phyloP scores from a whole-genome alignment of 2,888 invertebrate species.

The Drosophila suboccidentalis region DNA sequence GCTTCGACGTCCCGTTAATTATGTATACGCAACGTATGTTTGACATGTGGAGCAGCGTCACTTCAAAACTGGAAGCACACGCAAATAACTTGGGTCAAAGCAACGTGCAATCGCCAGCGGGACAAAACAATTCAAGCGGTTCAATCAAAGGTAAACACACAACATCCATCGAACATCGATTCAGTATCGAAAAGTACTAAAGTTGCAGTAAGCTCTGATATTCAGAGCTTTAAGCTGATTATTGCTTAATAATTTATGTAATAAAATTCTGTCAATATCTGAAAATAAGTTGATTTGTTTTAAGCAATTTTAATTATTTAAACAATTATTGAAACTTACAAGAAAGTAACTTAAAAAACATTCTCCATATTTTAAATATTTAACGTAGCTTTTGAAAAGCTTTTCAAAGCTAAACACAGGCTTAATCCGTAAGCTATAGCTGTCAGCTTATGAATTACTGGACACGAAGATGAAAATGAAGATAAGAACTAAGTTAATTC shows the following conservation, averaged over 20 bases:
- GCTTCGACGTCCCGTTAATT: constrained; percentile 69
- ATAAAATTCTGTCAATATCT: background rate
- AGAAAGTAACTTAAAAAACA: background rate
- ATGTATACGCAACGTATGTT: constrained; percentile 87
- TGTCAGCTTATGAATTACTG: too few relatives aligned
- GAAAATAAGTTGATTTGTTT: background rate
- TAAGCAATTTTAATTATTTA: background rate
- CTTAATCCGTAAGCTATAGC: too few relatives aligned
- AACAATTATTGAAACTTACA: background rate
- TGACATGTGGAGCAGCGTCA: constrained; percentile 86
- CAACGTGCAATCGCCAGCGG: constrained; percentile 85
- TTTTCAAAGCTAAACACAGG: too few relatives aligned
- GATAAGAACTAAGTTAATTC: too few relatives aligned
- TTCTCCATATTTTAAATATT: too few relatives aligned
- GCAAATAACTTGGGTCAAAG: constrained; percentile 86
- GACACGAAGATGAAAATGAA: too few relatives aligned
- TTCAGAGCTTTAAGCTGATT: background rate
- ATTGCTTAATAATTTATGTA: background rate
- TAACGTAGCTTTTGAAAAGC: too few relatives aligned
- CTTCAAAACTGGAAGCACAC: constrained; percentile 86
- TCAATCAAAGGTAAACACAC: constrained; percentile 85
- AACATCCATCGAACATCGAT: background rate
- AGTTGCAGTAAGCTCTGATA: too few relatives aligned
- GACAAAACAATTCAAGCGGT: constrained; percentile 86
- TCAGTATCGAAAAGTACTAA: background rate